Percentiles rank a stretch among this genome's conserved stretches.
These are phyloP conservation scores for Eublepharis macularius DNA, from an alignment of 2,113 vertebrate genomes.

Conservation along the genomic window DNA sequence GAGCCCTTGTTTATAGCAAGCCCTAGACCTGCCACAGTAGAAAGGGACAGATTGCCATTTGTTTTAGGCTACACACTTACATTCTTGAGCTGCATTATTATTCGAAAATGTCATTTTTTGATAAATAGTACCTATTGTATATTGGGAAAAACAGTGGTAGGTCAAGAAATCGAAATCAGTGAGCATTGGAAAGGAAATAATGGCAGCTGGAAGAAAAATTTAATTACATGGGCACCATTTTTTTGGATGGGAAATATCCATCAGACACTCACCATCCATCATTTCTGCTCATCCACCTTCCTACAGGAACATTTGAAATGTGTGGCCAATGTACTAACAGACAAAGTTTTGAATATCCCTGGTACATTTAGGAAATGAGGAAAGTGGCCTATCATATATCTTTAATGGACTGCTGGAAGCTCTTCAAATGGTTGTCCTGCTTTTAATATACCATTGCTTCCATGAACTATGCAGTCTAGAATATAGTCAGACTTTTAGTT, in stretches of 20 bases:
- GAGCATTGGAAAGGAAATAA: constrained; percentile 47
- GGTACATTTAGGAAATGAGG: constrained; percentile 43
- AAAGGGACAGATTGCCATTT: constrained; percentile 19
- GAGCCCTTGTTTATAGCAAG: background rate
- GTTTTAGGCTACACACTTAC: constrained; percentile 7
- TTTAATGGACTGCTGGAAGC: constrained; percentile 36
- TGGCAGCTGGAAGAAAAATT: constrained; percentile 58
- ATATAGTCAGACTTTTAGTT: constrained; percentile 19
- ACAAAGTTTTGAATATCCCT: constrained; percentile 31
- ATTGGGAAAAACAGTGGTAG: constrained; percentile 41
- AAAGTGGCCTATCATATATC: constrained; percentile 27
- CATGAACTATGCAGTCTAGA: constrained; percentile 3
- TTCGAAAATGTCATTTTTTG: constrained; percentile 53
- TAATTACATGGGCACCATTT: constrained; percentile 56
- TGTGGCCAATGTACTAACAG: constrained; percentile 38
- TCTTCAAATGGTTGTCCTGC: constrained; percentile 23
- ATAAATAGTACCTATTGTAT: constrained; percentile 52
- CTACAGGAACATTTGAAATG: constrained; percentile 44
- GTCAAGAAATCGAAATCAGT: constrained; percentile 52
- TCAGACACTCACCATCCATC: constrained; percentile 44
- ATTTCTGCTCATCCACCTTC: constrained; percentile 32
- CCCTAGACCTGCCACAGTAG: background rate
- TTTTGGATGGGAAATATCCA: constrained; percentile 55
- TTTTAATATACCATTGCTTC: constrained; percentile 1
- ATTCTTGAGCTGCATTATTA: constrained; percentile 40